Conservation (phyloP, 2,797 vertebrate genomes). For the Poecilia wingei region DNA sequence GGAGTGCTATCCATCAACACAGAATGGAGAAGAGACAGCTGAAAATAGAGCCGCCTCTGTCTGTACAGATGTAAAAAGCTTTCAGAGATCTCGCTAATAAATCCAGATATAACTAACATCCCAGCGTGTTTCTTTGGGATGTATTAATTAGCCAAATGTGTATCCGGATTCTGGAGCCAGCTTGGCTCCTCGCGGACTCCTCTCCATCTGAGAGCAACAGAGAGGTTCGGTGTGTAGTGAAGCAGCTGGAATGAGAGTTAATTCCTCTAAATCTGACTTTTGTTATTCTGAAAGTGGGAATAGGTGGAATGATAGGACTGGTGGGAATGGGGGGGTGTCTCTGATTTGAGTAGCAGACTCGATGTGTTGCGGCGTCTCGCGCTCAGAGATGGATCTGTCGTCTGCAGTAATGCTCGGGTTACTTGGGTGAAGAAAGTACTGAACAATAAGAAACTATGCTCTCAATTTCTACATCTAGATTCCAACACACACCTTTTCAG, state of each 20-base stretch:
- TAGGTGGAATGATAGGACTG: not conserved
- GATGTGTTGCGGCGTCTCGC: not conserved
- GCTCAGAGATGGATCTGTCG: not conserved
- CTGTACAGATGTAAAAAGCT: not conserved
- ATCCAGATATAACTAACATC: not conserved
- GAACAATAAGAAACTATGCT: not conserved
- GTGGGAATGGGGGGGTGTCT: not conserved
- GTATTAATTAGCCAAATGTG: not conserved
- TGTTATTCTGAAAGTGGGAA: not conserved
- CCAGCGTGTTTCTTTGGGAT: not conserved
- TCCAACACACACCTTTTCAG: not conserved
- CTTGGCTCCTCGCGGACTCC: not conserved
- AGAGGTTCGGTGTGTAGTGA: not conserved
- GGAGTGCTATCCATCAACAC: not conserved
- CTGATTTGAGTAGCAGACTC: not conserved
- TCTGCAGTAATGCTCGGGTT: not conserved
- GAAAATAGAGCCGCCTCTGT: not conserved
- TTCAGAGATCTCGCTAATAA: not conserved
- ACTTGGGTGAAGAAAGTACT: not conserved
- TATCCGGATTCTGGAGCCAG: not conserved
- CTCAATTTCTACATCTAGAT: not conserved
- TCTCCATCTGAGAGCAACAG: not conserved
- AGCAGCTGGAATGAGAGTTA: not conserved
- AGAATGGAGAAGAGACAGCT: not conserved
- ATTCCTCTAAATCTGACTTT: not conserved